Base-by-base conservation (phyloP, 2,888 invertebrate genomes). In the Zelleria hepariella region DNA sequence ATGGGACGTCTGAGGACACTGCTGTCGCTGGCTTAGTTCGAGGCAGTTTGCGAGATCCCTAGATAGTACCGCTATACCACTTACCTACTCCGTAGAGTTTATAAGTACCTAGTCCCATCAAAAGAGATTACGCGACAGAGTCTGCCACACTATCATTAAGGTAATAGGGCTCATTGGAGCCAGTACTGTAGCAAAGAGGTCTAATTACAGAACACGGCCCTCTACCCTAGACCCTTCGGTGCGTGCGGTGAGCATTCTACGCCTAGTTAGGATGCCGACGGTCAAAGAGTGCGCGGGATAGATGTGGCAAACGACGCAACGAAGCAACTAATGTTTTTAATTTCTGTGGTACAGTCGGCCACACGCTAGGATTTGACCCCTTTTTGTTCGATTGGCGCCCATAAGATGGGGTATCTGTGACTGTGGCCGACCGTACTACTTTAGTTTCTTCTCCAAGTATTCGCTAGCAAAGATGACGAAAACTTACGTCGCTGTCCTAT, bases 161-260 rank as follows among this genome's bases (percentile, higher is more conserved):
- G 57, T 59, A 59, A 49, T 58, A 48, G 32, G 32, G 32, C 32
- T 42, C 15, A 42, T 58, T 51, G 58, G 47, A 25, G 23, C 24
- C 48, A 48, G 15, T 62, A 77, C 79, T 82, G 79, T 67, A 66
- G 73, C 68, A 72, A 75, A 78, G 73, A 79, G 77, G 73, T 71
- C 77, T 83, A 86, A 86, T 86, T 86, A 83, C 71, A 67, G 74
- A 62, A 78, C 80, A 74, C 68, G 70, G 74, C 75, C 74, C 78
- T 75, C 66, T 66, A 67, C 65, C 58, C 59, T 59, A 65, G 61
- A 70, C 76, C 74, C 72, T 68, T 58, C 26, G 8, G 24, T 21
- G 47, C 64, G 67, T 66, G 68, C 65, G 68, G 69, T 74, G 75
- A 68, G 52, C 52, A 53, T 24, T 52, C 52, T 58, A 52, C 32